Conservation (phyloP, 2,113 vertebrate species). For the Oceanodroma tethys region DNA sequence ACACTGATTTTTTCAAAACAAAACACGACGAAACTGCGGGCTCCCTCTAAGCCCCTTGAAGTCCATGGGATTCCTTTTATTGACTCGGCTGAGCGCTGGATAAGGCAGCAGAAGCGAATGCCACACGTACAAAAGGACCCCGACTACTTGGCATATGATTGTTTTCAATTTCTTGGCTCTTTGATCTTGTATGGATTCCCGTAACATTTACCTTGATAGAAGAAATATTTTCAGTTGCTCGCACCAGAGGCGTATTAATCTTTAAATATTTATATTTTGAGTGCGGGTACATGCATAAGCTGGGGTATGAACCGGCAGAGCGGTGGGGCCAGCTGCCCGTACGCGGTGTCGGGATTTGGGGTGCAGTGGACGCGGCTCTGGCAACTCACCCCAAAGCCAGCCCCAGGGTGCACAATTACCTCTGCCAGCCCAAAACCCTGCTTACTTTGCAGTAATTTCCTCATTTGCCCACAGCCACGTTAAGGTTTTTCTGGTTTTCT, state of each 20-base stretch:
- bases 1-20: background rate
- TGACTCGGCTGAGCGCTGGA: background rate
- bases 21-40: accelerated
- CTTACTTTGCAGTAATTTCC: background rate
- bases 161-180: background rate
- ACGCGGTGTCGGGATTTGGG: accelerated
- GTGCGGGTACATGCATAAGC: accelerated
- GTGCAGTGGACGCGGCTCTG: accelerated
- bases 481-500: background rate
- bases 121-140: background rate
- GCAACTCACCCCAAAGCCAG: background rate
- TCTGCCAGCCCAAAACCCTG: background rate
- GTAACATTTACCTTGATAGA: constrained; percentile 1
- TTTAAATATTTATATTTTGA: background rate
- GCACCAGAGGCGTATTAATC: background rate
- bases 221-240: background rate
- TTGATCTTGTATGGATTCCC: background rate
- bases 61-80: background rate
- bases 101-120: background rate
- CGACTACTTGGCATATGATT: background rate
- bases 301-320: background rate
- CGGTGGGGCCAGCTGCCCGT: background rate
- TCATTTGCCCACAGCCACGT: background rate
- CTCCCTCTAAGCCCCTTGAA: background rate
- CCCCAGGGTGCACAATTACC: no score